A percentile compares a stretch with the other conserved stretches of the same genome.
Evolutionary conservation across 2,888 invertebrate species (phyloP).

Genomic region (Bedellia somnulentella): DNA sequence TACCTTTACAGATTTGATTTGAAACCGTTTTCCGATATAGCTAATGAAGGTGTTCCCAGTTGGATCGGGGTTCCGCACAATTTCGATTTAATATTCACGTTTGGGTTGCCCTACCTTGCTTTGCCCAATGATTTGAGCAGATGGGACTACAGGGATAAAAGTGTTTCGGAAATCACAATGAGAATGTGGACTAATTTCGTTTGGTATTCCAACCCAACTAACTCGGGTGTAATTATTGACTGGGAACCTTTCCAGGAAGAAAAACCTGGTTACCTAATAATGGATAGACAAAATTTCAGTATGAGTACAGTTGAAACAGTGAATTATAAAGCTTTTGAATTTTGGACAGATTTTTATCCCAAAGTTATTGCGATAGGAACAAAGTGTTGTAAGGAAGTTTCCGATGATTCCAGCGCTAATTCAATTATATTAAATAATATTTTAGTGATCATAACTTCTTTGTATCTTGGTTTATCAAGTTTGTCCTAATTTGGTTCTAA

Average conservation of each 20-base stretch:
- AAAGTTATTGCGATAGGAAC: conserved; percentile 72
- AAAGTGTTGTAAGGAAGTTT: conserved; percentile 70
- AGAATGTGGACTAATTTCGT: conserved; percentile 79
- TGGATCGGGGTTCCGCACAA: conserved; percentile 83
- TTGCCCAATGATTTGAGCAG: conserved; percentile 59
- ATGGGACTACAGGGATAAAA: conserved; percentile 79
- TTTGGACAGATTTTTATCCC: conserved; percentile 85
- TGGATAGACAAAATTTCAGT: conserved; percentile 73
- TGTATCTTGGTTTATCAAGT: too few species aligned
- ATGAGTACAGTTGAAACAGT: conserved; percentile 70
- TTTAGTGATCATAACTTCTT: conserved; percentile 5
- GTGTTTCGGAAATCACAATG: conserved; percentile 79
- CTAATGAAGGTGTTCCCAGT: conserved; percentile 67
- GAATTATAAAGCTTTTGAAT: conserved; percentile 76
- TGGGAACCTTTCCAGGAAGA: conserved; percentile 73
- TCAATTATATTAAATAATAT: conserved; percentile 14
- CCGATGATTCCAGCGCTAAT: conserved; percentile 35
- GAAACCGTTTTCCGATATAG: conserved; percentile 67
- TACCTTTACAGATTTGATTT: conserved; percentile 77
- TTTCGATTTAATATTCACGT: conserved; percentile 79
- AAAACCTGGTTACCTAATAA: conserved; percentile 70
- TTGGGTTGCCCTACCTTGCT: conserved; percentile 77
- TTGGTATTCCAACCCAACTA: conserved; percentile 71
- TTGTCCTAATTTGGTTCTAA: conserved; percentile 23
- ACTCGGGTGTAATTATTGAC: conserved; percentile 70